Evolutionary conservation across 2,888 invertebrate genomes (phyloP).

Genomic region (Leptinotarsa rubiginosa): DNA sequence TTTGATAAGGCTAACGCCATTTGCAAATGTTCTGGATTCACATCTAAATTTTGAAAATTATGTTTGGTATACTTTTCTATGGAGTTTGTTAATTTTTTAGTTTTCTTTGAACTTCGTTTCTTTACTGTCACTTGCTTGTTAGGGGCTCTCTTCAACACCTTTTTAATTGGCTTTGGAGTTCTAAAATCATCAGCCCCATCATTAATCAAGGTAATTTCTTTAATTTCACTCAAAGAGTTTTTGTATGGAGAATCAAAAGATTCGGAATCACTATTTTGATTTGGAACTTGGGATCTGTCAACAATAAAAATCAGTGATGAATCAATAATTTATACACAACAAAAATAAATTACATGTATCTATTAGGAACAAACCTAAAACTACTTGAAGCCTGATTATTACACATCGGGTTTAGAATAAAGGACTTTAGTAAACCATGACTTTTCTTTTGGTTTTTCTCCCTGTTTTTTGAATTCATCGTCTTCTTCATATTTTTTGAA

Average conservation of each 20-base stretch:
- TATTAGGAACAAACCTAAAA: constrained; percentile 49
- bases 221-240: constrained; percentile 49
- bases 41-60: constrained; percentile 68
- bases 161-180: constrained; percentile 52
- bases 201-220: constrained; percentile 45
- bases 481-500: constrained; percentile 52
- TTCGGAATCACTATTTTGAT: constrained; percentile 31
- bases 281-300: constrained; percentile 29
- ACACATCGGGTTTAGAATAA: constrained; percentile 50
- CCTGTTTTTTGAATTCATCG: constrained; percentile 51
- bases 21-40: constrained; percentile 75
- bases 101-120: constrained; percentile 28
- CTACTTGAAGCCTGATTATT: constrained; percentile 38
- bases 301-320: constrained; percentile 6
- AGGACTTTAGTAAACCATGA: constrained; percentile 51
- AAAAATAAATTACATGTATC: constrained; percentile 21
- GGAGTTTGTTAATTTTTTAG: constrained; percentile 57
- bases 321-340: constrained; percentile 23
- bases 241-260: constrained; percentile 54
- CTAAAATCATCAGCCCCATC: constrained; percentile 58
- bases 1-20: constrained; percentile 76
- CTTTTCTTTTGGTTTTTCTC: constrained; percentile 51
- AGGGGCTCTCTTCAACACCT: constrained; percentile 44
- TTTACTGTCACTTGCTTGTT: constrained; percentile 45
- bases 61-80: constrained; percentile 66